Base-by-base conservation (phyloP, 2,888 invertebrate species). In the Dinocampus coccinellae region DNA sequence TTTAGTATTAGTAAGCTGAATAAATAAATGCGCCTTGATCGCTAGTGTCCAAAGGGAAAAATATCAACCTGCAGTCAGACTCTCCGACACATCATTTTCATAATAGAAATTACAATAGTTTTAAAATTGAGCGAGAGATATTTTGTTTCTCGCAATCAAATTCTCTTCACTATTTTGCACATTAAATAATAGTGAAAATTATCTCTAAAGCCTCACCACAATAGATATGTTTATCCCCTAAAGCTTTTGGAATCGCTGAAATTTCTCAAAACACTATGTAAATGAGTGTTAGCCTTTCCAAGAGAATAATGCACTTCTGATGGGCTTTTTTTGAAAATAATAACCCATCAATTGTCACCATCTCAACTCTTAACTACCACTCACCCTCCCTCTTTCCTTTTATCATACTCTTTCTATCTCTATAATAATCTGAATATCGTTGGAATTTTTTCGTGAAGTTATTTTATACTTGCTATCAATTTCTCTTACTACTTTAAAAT, bases 1-100 rank as follows among this genome's bases (percentile, higher is more conserved):
- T 70, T 73, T 69, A 67, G 63, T 60, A 69, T n/a, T n/a, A n/a
- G n/a, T 80, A 80, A 82, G 78, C 77, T 81, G 82, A 82, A 82
- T 82, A 81, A 83, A 77, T 76, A 77, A 77, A n/a, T n/a, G n/a
- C 80, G 77, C 52, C 52, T 82, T 82, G 80, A 82, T 82, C 82
- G 76, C 75, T 74, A 47, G 16, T 68, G 69, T 78, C 71, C 70
- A 64, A 73, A 16, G 70, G 42, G 69, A 74, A 74, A n/a, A 72
- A 62, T 62, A 62, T 58, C 58, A 34, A 58, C 4, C 16, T 33
- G 58, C 33, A 34, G 33, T 58, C 58, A 58, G 58, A 58, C 58
- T 34, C 33, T 22, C 26, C 3, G 26, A 26, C 47, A 47, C n/a
- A 55, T 22, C 55, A 24, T 33, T 58, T 58, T n/a, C n/a, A n/a